phyloP scores from a whole-genome alignment of 2,113 vertebrate species.

The Antechinus flavipes region DNA sequence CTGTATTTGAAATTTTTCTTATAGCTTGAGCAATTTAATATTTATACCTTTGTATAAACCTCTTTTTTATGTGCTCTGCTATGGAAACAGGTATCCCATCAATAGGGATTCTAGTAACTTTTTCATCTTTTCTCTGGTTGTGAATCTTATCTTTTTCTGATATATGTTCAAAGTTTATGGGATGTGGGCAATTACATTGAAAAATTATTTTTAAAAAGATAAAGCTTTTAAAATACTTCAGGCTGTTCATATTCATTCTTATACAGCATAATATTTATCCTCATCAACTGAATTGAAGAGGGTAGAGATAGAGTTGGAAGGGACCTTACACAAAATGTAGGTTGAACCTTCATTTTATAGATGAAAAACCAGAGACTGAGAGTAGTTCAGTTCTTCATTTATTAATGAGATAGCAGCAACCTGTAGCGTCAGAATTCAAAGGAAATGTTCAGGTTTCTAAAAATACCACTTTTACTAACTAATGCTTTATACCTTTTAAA shows the following conservation, averaged over 20 bases:
- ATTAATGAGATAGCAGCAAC: background rate
- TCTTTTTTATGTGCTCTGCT: background rate
- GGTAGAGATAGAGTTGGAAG: background rate
- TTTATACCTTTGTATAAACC: background rate
- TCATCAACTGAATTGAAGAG: background rate
- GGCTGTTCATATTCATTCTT: background rate
- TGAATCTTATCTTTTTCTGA: background rate
- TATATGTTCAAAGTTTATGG: background rate
- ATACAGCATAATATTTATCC: background rate
- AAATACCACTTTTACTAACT: background rate
- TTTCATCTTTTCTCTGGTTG: slow-evolving; percentile 40
- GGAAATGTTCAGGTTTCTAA: background rate
- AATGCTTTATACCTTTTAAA: background rate
- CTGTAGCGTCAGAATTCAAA: background rate
- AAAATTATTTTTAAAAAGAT: background rate
- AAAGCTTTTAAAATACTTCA: background rate
- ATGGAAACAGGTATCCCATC: slow-evolving; percentile 9
- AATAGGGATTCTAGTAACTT: slow-evolving; percentile 24
- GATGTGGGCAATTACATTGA: background rate
- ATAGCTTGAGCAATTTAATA: background rate
- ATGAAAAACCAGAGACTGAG: background rate
- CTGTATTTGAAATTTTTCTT: background rate
- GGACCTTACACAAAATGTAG: background rate
- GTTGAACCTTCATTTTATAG: background rate
- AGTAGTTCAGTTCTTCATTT: background rate